Conservation (phyloP, 2,888 invertebrate species). For the Strigamia transsilvanica region DNA sequence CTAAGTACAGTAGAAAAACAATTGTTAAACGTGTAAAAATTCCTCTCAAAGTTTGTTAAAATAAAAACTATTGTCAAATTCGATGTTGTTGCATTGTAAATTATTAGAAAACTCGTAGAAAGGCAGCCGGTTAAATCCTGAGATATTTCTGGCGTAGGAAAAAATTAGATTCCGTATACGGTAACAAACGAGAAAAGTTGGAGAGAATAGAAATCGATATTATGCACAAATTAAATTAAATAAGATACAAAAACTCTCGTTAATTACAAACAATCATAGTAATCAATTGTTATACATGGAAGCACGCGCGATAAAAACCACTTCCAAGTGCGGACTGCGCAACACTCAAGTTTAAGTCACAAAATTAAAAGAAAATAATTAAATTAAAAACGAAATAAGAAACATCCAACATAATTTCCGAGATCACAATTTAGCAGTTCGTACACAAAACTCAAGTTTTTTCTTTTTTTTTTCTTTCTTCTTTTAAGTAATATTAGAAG, state of each 20-base stretch:
- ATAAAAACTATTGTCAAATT: conserved; percentile 32
- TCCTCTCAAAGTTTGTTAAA: conserved; percentile 1
- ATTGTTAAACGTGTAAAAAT: not conserved
- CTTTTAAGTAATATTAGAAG: not conserved
- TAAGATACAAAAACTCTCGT: not conserved
- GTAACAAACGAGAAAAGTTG: not conserved
- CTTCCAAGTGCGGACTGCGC: conserved; percentile 26
- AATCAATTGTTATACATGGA: conserved; percentile 9
- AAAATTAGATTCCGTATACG: not conserved
- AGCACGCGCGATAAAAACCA: conserved; percentile 33
- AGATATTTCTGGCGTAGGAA: conserved; percentile 20
- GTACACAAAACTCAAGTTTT: conserved; percentile 6
- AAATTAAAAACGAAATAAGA: not conserved
- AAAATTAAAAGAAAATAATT: not conserved
- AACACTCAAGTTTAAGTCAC: not conserved
- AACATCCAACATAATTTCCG: not conserved
- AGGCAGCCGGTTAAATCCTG: conserved; percentile 44
- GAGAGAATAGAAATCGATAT: not conserved
- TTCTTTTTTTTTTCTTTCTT: too few relatives aligned
- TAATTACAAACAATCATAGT: not conserved
- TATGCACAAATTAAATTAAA: conserved; percentile 7
- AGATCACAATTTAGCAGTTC: conserved; percentile 26
- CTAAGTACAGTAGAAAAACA: conserved; percentile 31
- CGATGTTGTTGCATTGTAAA: conserved; percentile 31
- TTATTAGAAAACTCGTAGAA: conserved; percentile 27